Evolutionary conservation across 2,888 invertebrate species (phyloP).

Genomic region (Sisyra nigra): DNA sequence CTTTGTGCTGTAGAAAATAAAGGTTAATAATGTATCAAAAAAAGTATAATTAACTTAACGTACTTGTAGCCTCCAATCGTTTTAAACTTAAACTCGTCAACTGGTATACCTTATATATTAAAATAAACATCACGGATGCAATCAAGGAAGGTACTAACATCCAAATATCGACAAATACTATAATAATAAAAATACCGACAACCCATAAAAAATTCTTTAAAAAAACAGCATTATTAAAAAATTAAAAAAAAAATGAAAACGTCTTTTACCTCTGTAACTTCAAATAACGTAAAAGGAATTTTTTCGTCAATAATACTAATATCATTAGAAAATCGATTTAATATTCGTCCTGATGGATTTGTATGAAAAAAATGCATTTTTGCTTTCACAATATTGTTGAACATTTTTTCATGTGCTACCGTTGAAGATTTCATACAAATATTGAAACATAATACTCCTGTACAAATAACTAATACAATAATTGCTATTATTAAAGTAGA

Average conservation of each 20-base stretch:
- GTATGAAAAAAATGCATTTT: constrained; percentile 65
- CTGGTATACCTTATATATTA: constrained; percentile 46
- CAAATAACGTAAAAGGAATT: constrained; percentile 46
- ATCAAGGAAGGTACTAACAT: constrained; percentile 30
- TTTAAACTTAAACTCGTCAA: constrained; percentile 54
- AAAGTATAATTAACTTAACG: constrained; percentile 20
- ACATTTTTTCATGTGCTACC: constrained; percentile 42
- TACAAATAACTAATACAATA: constrained; percentile 21
- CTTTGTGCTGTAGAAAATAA: constrained; percentile 43
- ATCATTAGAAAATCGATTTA: constrained; percentile 72
- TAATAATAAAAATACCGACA: constrained; percentile 35
- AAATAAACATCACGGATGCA: constrained; percentile 40
- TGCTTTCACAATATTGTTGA: constrained; percentile 32
- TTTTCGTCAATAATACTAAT: constrained; percentile 64
- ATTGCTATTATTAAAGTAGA: constrained; percentile 22
- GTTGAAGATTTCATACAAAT: constrained; percentile 37
- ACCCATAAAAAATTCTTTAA: constrained; percentile 11
- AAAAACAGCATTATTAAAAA: too few relatives aligned
- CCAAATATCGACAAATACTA: constrained; percentile 34
- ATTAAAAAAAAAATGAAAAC: too few relatives aligned
- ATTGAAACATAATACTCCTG: constrained; percentile 30
- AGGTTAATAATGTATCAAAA: too few relatives aligned
- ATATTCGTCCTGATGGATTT: constrained; percentile 65
- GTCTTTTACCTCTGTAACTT: constrained; percentile 43
- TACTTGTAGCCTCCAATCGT: constrained; percentile 47